Conservation (phyloP, 2,113 vertebrate genomes). For the Chlamydotis undulata region DNA sequence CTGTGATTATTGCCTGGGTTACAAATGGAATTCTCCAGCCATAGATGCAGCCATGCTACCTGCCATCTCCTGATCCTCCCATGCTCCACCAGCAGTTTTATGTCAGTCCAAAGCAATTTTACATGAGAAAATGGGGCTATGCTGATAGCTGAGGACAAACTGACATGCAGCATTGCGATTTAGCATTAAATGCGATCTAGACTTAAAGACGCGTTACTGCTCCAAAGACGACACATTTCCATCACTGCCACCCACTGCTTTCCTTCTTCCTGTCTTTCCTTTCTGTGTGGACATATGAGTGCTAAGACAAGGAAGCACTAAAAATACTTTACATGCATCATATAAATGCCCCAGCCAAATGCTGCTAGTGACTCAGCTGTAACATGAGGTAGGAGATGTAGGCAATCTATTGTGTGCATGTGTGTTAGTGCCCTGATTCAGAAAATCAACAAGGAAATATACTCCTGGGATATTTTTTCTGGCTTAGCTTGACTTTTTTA, state of each 20-base stretch:
- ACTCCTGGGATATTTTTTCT: neutral
- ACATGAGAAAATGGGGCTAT: neutral
- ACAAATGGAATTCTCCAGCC: neutral
- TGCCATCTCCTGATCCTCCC: neutral
- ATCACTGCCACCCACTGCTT: conserved; percentile 46
- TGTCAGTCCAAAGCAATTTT: neutral
- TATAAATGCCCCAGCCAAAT: conserved; percentile 8
- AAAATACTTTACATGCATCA: conserved; percentile 30
- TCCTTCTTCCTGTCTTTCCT: neutral
- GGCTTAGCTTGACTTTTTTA: neutral
- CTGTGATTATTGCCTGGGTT: neutral
- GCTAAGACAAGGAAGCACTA: conserved; percentile 25
- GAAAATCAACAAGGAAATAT: neutral
- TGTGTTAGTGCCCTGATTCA: neutral
- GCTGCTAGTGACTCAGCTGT: neutral
- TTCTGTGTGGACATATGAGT: neutral
- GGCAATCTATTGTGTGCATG: neutral
- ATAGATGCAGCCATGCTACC: neutral
- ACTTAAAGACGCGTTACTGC: conserved; percentile 13
- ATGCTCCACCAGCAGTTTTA: neutral
- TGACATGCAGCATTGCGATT: neutral
- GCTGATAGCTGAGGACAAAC: conserved; percentile 13
- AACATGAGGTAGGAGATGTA: neutral
- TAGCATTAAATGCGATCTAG: conserved; percentile 38
- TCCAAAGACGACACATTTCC: conserved; percentile 43